Evolutionary conservation across 2,113 vertebrate genomes (phyloP).

Genomic region (Hoplias malabaricus): DNA sequence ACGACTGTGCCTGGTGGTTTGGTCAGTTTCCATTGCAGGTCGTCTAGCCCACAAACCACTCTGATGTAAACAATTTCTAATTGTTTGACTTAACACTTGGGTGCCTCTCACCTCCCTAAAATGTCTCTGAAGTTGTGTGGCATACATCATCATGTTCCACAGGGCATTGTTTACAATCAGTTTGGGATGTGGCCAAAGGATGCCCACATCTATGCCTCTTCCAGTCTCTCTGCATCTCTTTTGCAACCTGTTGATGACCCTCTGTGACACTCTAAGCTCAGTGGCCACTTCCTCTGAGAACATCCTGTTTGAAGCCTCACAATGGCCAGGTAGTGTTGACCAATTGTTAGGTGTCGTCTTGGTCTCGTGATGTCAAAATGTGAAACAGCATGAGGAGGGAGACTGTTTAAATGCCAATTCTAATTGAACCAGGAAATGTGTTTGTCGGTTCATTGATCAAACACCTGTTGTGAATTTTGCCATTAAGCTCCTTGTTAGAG

Average conservation of each 20-base stretch:
- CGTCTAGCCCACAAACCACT: constrained; percentile 7
- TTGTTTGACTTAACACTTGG: neutral
- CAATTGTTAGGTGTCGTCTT: neutral
- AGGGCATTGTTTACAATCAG: neutral
- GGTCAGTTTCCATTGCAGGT: constrained; percentile 23
- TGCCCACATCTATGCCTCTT: neutral
- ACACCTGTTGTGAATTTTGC: constrained; percentile 28
- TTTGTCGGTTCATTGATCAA: constrained; percentile 55
- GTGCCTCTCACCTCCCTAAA: constrained; percentile 5
- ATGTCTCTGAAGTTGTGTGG: neutral
- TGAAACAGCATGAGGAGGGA: neutral
- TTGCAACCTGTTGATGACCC: constrained; percentile 5
- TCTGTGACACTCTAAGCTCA: constrained; percentile 1
- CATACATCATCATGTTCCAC: neutral
- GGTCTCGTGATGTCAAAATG: constrained; percentile 12
- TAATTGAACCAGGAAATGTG: constrained; percentile 9
- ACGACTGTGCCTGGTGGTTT: neutral
- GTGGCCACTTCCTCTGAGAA: constrained; percentile 10
- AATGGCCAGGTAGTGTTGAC: too few relatives aligned
- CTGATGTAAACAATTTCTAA: constrained; percentile 1
- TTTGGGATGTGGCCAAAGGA: neutral
- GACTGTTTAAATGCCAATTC: neutral
- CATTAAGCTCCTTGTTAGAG: neutral
- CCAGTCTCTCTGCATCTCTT: too few relatives aligned
- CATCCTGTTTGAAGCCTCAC: too few relatives aligned